Evolutionary conservation across 2,888 invertebrate species (phyloP), one percentile per base, ranked within the genome.

Genomic region (Tanytarsus gracilentus): DNA sequence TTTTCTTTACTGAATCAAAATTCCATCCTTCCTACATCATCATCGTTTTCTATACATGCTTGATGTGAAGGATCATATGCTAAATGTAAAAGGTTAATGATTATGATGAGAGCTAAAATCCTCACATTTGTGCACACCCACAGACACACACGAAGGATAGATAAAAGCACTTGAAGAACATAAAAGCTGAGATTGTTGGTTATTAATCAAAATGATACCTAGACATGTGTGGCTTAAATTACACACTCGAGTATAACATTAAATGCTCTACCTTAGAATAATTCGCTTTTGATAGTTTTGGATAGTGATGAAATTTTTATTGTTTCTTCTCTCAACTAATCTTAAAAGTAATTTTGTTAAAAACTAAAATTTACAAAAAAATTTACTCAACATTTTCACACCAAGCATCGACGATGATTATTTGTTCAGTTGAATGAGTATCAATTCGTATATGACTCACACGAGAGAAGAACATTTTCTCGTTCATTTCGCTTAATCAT

Each of bases 41-140:
- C 23, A 53, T 53, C 53, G 27, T 53, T 9, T 14, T n/a, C n/a
- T n/a, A n/a, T n/a, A n/a, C n/a, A n/a, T n/a, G n/a, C n/a, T n/a
- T n/a, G n/a, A n/a, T n/a, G n/a, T n/a, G n/a, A n/a, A n/a, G n/a
- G n/a, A n/a, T n/a, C n/a, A n/a, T n/a, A n/a, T n/a, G n/a, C n/a
- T n/a, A n/a, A n/a, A n/a, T n/a, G n/a, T n/a, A n/a, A 53, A 53
- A 53, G 53, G 53, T 53, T 53, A 53, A 33, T 36, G 53, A 39
- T 53, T 11, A n/a, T n/a, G n/a, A n/a, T n/a, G n/a, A n/a, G 23
- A 29, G 51, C 4, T 18, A 51, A 16, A n/a, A 30, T 51, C 30
- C 30, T 30, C n/a, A n/a, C n/a, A n/a, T n/a, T n/a, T n/a, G n/a
- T 51, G 9, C 9, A 18, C 49, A n/a, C 49, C 16, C 9, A 6